phyloP scores from a whole-genome alignment of 2,888 invertebrate species.

The Epicampocera succincta region DNA sequence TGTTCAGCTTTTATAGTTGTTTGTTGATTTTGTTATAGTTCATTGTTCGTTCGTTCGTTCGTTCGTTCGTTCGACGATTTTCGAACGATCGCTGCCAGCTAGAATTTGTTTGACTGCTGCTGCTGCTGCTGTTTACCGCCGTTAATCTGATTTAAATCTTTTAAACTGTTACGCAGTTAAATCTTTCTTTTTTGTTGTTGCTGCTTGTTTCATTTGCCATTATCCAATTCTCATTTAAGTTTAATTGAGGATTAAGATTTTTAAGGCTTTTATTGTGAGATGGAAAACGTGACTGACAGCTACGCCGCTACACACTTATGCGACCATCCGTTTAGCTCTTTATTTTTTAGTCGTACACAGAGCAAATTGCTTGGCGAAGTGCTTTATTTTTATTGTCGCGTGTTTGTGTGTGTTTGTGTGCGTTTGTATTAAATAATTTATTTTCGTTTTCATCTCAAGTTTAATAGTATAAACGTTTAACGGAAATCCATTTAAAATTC shows the following conservation, averaged over 20 bases:
- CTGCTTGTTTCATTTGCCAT: too few species aligned
- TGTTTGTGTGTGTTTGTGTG: constrained; percentile 3
- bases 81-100: background rate
- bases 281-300: constrained; percentile 37
- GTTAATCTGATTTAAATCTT: constrained; percentile 31
- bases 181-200: background rate
- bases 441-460: constrained; percentile 42
- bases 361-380: background rate
- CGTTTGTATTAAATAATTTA: background rate
- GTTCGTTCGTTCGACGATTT: too few species aligned
- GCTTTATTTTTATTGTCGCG: constrained; percentile 19
- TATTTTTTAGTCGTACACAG: background rate
- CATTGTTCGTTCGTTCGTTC: background rate
- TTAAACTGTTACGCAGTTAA: background rate
- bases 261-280: background rate
- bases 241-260: constrained; percentile 41
- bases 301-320: constrained; percentile 2
- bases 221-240: background rate
- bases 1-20: background rate
- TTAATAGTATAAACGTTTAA: constrained; percentile 57
- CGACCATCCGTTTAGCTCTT: background rate
- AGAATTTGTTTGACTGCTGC: background rate
- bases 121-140: constrained; percentile 13
- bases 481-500: constrained; percentile 55
- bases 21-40: background rate